Evolutionary conservation across 2,888 invertebrate species (phyloP), one percentile per base, ranked within the genome.

Genomic region (Carpatolechia fugitivella): DNA sequence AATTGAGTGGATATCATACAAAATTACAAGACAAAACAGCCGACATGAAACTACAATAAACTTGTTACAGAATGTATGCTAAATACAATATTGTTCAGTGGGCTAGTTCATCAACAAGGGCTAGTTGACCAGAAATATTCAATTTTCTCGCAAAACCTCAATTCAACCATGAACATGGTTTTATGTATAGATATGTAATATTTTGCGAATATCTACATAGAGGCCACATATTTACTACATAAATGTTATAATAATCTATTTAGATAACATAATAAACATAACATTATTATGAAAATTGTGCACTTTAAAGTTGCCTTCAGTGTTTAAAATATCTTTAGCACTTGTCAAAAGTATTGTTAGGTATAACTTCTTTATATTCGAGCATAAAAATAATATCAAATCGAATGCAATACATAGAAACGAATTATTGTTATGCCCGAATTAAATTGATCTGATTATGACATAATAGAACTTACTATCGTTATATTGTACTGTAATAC

Each of bases 191-290:
- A 84, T 74, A 72, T 80, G 70, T 85, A 76, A 82, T 82, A 88
- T 87, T 88, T 87, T 87, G 84, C 82, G 83, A 87, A 78, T 78
- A 82, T 85, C 83, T 88, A 86, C 82, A 86, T 86, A 87, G 83
- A 85, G 81, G 82, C 82, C 82, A 81, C 80, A 76, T 86, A 85
- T 85, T 85, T 84, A 85, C 82, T 72, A 76, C 74, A 70, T 76
- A 68, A 60, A 73, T 70, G 61, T 69, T 66, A 70, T 70, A 60
- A 68, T 74, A 70, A 70, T 74, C 61, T 74, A 72, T 68, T 70
- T 76, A 80, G 72, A 66, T 79, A 78, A 31, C 61, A 76, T 74
- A 68, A 71, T 75, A 68, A 78, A 18, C 61, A 76, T 74, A 68
- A 71, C 76, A 69, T 70, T 70, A 68, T 72, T 63, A 72, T 71